A percentile compares a stretch with the other conserved stretches of the same genome.
Conservation (phyloP, 2,113 vertebrate species). For the Ardeotis arabs region DNA sequence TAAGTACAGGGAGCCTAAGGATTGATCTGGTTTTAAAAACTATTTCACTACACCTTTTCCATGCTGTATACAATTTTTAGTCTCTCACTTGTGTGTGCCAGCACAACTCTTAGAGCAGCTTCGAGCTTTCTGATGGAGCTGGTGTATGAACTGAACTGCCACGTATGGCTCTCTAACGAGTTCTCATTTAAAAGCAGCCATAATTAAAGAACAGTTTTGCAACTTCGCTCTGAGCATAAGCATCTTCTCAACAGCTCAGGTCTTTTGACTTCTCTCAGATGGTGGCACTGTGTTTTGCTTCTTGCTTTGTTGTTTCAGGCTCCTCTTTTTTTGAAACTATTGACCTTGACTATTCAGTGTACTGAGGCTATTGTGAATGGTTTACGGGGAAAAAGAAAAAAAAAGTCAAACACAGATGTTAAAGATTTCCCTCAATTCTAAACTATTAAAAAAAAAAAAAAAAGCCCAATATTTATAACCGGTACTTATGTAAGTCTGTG, state of each 20-base stretch:
- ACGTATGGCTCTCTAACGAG: background rate
- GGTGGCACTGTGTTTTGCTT: background rate
- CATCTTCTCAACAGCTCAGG: background rate
- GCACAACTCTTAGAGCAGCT: background rate
- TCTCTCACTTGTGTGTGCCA: background rate
- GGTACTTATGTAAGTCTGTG: background rate
- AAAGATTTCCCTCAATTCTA: background rate
- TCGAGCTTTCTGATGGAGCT: background rate
- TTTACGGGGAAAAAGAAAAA: background rate
- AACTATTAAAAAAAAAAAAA: background rate
- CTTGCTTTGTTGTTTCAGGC: background rate
- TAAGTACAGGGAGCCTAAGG: background rate
- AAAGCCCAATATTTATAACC: background rate
- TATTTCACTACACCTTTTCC: background rate
- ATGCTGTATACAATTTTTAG: rapidly evolving
- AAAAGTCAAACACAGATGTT: background rate
- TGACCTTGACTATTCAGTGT: background rate
- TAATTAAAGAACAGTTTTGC: background rate
- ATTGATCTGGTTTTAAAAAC: background rate
- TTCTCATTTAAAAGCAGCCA: background rate
- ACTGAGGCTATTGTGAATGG: background rate
- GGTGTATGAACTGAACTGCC: background rate
- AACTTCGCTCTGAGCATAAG: background rate
- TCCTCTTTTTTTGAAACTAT: background rate
- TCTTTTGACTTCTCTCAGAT: background rate